A percentile compares a stretch with the other conserved stretches of the same genome.
These are phyloP conservation scores for Tridacna gigas DNA, from an alignment of 2,888 invertebrate genomes.

Conservation along the genomic window DNA sequence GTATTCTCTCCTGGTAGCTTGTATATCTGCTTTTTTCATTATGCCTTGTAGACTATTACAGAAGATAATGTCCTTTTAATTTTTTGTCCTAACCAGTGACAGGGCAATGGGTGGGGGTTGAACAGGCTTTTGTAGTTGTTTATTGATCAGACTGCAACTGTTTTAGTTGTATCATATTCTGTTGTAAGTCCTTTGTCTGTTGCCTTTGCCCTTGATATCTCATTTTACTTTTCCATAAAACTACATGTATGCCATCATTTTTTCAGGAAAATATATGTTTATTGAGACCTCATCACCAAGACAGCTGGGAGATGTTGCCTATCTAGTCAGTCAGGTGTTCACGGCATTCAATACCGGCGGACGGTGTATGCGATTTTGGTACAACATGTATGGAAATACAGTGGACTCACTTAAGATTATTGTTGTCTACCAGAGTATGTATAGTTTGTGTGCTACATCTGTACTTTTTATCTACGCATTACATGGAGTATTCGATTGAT, in stretches of 20 bases:
- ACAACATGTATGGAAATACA: conserved; percentile 80
- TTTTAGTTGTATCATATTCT: background rate
- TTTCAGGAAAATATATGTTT: conserved; percentile 77
- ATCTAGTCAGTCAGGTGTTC: conserved; percentile 72
- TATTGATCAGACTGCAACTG: background rate
- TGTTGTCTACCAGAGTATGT: conserved; percentile 65
- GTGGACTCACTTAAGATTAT: conserved; percentile 75
- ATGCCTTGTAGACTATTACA: too few species aligned
- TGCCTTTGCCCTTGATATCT: too few species aligned
- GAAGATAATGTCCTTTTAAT: too few species aligned
- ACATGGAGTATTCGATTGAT: too few species aligned
- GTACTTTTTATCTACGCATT: too few species aligned
- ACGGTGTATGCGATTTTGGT: conserved; percentile 79
- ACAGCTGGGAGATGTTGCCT: conserved; percentile 70
- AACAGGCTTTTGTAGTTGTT: background rate
- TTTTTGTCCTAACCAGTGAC: too few species aligned
- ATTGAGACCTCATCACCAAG: conserved; percentile 76
- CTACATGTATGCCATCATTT: background rate
- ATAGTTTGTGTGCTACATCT: too few species aligned
- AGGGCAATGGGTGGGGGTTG: background rate
- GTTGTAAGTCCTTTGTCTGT: background rate
- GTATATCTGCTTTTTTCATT: too few species aligned
- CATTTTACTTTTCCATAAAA: background rate
- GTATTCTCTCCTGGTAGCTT: too few species aligned
- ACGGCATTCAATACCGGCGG: conserved; percentile 49